Conservation (phyloP, 2,797 vertebrate species). For the Coracias cyanogaster region DNA sequence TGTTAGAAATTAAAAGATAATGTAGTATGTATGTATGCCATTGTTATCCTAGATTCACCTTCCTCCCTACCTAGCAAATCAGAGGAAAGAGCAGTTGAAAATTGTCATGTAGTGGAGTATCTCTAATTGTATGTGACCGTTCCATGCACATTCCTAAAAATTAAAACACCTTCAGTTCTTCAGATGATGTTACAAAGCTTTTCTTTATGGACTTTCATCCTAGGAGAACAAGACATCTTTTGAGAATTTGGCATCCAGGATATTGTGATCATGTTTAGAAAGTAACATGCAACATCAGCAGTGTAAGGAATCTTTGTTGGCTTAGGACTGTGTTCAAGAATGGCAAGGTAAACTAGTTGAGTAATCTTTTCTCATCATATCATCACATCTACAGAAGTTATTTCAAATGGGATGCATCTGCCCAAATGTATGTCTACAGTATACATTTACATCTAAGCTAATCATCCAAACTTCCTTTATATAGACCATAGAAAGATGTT, state of each 20-base stretch:
- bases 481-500: background rate
- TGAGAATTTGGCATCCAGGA: background rate
- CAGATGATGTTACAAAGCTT: background rate
- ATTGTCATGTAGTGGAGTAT: background rate
- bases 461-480: background rate
- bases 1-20: background rate
- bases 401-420: background rate
- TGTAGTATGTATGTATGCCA: background rate
- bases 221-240: background rate
- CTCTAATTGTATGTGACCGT: background rate
- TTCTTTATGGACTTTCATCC: background rate
- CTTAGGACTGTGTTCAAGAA: background rate
- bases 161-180: background rate
- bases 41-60: background rate
- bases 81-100: background rate
- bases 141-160: background rate
- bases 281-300: background rate
- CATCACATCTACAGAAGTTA: background rate
- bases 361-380: background rate
- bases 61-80: background rate
- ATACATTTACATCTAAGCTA: background rate
- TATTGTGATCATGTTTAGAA: background rate
- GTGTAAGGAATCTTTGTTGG: background rate
- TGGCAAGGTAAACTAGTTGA: background rate
- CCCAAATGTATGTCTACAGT: background rate